Evolutionary conservation across 2,113 vertebrate species (phyloP), one percentile per base, ranked within the genome.

Genomic region (Gadus macrocephalus): DNA sequence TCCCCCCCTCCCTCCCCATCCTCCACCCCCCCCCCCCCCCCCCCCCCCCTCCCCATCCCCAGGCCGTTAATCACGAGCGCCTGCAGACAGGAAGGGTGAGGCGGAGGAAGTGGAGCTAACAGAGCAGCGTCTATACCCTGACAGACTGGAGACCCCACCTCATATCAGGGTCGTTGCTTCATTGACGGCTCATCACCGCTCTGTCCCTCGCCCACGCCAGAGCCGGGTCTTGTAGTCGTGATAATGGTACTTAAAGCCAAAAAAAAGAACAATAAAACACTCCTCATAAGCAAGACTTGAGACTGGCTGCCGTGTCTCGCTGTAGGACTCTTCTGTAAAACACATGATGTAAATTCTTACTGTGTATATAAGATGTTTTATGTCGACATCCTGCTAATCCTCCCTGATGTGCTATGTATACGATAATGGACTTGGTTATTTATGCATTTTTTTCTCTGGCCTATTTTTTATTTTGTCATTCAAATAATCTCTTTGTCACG

Each of bases 391-490:
- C 89, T 92, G 90, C 88, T 91, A 92, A 92, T 89, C 86, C 90
- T 91, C 90, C 91, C 90, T 90, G 87, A 92, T 92, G 91, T 92
- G 89, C 83, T 91, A 87, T 92, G 88, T 88, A 49, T 89, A 88
- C 80, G 86, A 85, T 90, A 91, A 86, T 90, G 88, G 81, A 87
- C 82, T 85, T 90, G 86, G 88, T 89, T 78, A 77, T 67, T 6
- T 73, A 81, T 62, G 58, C 6, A 1, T 73, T 82, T 83, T 73
- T 81, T 83, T 81, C 73, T 81, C 86, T 84, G 53, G 72, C 64
- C 74, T 79, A 79, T 66, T 77, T 78, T 70, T 67, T 73, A 59
- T 74, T 70, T 75, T 71, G 75, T 75, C 31, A 62, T 77, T 73
- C 79, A 71, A 78, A 87, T 80, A 75, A 75, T 49, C 9, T 49